A percentile compares a stretch with the other conserved stretches of the same genome.
Conservation (phyloP, 2,797 vertebrate species). For the Syngnathus acus region DNA sequence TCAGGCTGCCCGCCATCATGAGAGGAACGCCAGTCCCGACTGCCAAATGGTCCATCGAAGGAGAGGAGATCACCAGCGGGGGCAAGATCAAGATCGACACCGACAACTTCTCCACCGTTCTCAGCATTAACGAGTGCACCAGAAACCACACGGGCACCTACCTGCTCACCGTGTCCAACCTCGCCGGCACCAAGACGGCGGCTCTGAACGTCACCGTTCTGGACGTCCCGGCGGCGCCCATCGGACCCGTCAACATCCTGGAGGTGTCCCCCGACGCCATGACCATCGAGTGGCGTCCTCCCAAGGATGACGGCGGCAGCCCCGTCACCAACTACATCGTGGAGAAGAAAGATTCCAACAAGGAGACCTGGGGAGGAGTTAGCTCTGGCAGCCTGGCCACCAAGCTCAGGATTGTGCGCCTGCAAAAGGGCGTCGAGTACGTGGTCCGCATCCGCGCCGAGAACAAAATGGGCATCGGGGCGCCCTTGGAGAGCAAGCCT, state of each 20-base stretch:
- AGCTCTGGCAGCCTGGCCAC: conserved; percentile 84
- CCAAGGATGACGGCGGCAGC: conserved; percentile 96
- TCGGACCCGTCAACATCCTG: conserved; percentile 89
- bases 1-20: conserved; percentile 93
- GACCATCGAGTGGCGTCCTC: conserved; percentile 96
- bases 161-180: conserved; percentile 90
- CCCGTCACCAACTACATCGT: conserved; percentile 91
- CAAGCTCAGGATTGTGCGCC: conserved; percentile 80
- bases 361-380: conserved; percentile 93
- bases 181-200: conserved; percentile 88
- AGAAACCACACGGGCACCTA: conserved; percentile 91
- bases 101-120: conserved; percentile 85
- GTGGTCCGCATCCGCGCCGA: conserved; percentile 89
- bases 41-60: conserved; percentile 89
- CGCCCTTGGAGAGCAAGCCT: conserved; percentile 88
- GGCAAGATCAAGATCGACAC: conserved; percentile 89
- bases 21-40: conserved; percentile 89
- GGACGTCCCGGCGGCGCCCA: conserved; percentile 94
- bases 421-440: conserved; percentile 92
- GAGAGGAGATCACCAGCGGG: conserved; percentile 80
- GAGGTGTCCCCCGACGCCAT: conserved; percentile 92
- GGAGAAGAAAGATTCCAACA: conserved; percentile 93
- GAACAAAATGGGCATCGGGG: conserved; percentile 95
- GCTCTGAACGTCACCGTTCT: conserved; percentile 87
- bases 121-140: conserved; percentile 88